phyloP scores from a whole-genome alignment of 2,888 invertebrate genomes.

The Epsilonema sp. region DNA sequence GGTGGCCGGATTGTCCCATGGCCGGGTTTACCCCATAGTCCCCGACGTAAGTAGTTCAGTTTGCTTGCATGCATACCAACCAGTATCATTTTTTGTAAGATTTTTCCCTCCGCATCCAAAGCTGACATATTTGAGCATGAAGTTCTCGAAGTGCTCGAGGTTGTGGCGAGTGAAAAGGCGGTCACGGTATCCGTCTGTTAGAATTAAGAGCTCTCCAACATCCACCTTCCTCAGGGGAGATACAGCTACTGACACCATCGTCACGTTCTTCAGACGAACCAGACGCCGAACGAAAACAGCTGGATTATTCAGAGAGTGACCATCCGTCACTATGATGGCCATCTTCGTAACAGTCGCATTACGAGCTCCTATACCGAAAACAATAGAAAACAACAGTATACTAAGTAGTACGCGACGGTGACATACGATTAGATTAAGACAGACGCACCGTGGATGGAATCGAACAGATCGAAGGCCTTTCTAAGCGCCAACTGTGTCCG shows the following conservation, averaged over 20 bases:
- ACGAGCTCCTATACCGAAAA: too few species aligned
- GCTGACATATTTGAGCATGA: constrained; percentile 22
- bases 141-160: constrained; percentile 17
- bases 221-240: constrained; percentile 16
- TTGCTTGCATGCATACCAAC: neutral
- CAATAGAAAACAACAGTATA: neutral
- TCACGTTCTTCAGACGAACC: neutral
- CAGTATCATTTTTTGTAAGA: neutral
- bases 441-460: constrained; percentile 4
- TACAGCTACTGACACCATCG: neutral
- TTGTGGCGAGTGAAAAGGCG: constrained; percentile 21
- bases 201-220: constrained; percentile 18
- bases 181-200: constrained; percentile 14
- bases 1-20: too few species aligned
- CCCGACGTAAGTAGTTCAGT: too few species aligned
- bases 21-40: too few species aligned
- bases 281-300: neutral
- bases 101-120: constrained; percentile 22
- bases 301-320: constrained; percentile 14
- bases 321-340: constrained; percentile 23
- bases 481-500: constrained; percentile 18
- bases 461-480: constrained; percentile 17
- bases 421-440: neutral
- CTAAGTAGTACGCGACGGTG: neutral
- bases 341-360: constrained; percentile 17